Conservation (phyloP, 2,797 vertebrate genomes). For the Rhincodon typus region DNA sequence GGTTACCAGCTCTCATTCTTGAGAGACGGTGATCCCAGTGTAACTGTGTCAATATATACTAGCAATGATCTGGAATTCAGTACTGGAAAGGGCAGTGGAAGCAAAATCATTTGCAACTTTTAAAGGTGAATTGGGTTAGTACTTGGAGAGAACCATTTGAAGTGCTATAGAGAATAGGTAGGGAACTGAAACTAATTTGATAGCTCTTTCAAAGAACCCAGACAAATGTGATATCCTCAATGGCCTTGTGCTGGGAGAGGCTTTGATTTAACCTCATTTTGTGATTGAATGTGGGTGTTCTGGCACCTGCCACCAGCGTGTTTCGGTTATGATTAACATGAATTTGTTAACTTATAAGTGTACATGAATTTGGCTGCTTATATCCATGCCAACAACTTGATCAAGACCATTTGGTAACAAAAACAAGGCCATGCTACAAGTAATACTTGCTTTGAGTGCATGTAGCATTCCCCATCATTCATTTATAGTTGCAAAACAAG, state of each 20-base stretch:
- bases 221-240: background rate
- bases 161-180: no score
- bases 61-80: background rate
- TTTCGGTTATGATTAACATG: background rate
- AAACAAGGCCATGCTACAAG: background rate
- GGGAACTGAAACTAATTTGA: no score
- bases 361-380: background rate
- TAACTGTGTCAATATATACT: background rate
- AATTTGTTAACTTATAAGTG: background rate
- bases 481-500: background rate
- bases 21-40: background rate
- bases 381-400: background rate
- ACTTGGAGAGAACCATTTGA: background rate
- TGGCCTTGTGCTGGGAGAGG: background rate
- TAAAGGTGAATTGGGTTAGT: background rate
- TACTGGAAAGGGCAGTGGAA: background rate
- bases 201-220: background rate
- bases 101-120: background rate
- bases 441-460: background rate
- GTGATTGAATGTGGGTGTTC: background rate
- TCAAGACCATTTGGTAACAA: background rate
- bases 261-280: background rate
- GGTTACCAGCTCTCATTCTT: background rate
- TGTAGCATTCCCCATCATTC: background rate
- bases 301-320: background rate